phyloP scores from a whole-genome alignment of 2,888 invertebrate genomes.

The Amblyteles armatorius region DNA sequence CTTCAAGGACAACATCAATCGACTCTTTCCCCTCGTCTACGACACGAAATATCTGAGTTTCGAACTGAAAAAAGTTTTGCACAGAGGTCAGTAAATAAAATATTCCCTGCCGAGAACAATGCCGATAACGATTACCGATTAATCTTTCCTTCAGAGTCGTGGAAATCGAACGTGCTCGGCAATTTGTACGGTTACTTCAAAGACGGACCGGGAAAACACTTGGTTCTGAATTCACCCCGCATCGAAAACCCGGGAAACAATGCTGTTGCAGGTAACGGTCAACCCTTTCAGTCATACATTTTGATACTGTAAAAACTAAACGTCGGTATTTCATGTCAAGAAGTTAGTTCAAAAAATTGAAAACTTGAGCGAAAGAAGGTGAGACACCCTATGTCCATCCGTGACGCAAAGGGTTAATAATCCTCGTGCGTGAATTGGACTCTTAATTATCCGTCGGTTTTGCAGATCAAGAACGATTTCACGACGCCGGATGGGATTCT shows the following conservation, averaged over 20 bases:
- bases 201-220: slow-evolving; percentile 83
- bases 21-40: slow-evolving; percentile 89
- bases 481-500: slow-evolving; percentile 95
- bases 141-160: slow-evolving; percentile 81
- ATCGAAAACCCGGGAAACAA: slow-evolving; percentile 20
- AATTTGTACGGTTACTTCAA: slow-evolving; percentile 88
- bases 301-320: too few species aligned
- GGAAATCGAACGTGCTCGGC: slow-evolving; percentile 86
- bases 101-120: background rate
- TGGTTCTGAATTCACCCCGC: slow-evolving; percentile 69
- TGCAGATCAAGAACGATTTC: slow-evolving; percentile 83
- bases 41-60: slow-evolving; percentile 91
- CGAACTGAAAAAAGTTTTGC: slow-evolving; percentile 85
- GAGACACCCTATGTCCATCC: too few species aligned
- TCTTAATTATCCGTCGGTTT: slow-evolving; percentile 33
- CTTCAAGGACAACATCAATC: slow-evolving; percentile 88
- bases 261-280: background rate
- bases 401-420: background rate
- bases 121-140: slow-evolving; percentile 1
- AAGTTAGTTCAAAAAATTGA: too few species aligned
- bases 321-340: too few species aligned
- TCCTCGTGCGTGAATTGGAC: background rate
- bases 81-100: slow-evolving; percentile 75
- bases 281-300: too few species aligned
- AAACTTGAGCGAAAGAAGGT: too few species aligned